Base-by-base conservation (phyloP, 2,797 vertebrate species). In the Peromyscus aztecus region DNA sequence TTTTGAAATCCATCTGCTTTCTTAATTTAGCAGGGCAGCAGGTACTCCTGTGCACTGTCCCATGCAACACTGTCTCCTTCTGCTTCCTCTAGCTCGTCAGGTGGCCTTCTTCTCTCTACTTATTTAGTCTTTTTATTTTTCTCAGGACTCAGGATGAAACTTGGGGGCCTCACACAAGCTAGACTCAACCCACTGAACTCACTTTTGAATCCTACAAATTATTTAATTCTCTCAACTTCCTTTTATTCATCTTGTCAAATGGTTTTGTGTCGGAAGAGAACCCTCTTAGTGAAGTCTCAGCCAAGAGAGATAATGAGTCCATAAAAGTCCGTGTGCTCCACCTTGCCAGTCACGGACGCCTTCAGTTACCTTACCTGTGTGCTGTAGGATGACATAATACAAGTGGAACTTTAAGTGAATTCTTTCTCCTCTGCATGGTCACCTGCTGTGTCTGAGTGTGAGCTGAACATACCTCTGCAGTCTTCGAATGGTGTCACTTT, bases 401-500 rank as follows among this genome's bases (percentile, higher is more conserved):
- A 67, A 87, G 67, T 9, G 43, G 55, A 95, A 29, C 23, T 65
- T 94, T 88, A 80, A 78, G 24, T 89, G 17, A 55, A 17, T 31
- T 93, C 13, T 84, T 67, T 67, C 23, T 77, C 29, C 13, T 94
- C 84, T 91, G 13, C 13, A 0, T 89, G 69, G 69, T 85, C 34
- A 86, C 10, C 73, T 71, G 29, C 19, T 67, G 12, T 88, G 10
- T 77, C 34, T 83, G 13, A 80, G 27, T 71, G 19, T n/a, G 71
- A 89, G 43, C 37, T 88, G 89, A 80, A 87, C 89, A 63, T 46
- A 46, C 75, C 10, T 34, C 11, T 63, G 69, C 55, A 59, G 21
- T 67, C 57, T 91, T 94, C 89, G 29, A 89, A 65, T 84, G 27
- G 76, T 91, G 91, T 88, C 12, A 29, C 69, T 52, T 77, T 12